These are phyloP conservation scores for Synodontis membranacea DNA, from an alignment of 2,113 vertebrate species.

Conservation along the genomic window DNA sequence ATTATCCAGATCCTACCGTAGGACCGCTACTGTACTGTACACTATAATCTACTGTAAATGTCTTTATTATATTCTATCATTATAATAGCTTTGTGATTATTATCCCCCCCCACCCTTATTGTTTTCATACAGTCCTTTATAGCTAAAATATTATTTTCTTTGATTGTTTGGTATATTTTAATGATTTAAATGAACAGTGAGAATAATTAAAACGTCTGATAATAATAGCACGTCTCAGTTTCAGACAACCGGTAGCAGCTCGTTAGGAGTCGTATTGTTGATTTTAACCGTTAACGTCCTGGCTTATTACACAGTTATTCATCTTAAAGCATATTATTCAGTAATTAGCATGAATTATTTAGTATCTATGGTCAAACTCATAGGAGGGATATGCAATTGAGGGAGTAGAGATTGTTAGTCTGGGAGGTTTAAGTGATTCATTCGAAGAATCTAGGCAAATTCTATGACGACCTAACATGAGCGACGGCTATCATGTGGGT, in stretches of 20 bases:
- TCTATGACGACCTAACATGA: not conserved
- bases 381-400: slow-evolving; percentile 12
- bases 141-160: not conserved
- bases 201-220: slow-evolving; percentile 29
- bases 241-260: slow-evolving; percentile 4
- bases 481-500: slow-evolving; percentile 4
- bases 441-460: not conserved
- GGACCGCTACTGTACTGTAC: no score
- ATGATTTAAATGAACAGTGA: not conserved
- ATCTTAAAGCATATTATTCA: slow-evolving; percentile 25
- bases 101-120: no score
- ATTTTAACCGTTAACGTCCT: slow-evolving; percentile 16
- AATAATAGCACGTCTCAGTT: slow-evolving; percentile 21
- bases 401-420: not conserved
- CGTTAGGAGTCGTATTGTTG: slow-evolving; percentile 25
- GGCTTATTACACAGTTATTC: slow-evolving; percentile 15
- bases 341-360: slow-evolving; percentile 23
- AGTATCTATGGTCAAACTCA: slow-evolving; percentile 6
- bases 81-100: not conserved
- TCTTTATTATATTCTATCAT: not conserved
- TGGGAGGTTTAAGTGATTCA: not conserved
- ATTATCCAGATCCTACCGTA: not conserved
- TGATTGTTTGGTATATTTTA: slow-evolving; percentile 18
- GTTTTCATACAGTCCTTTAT: not conserved
- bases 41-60: not conserved